Evolutionary conservation across 2,113 vertebrate species (phyloP).

Genomic region (Dasyornis broadbenti): DNA sequence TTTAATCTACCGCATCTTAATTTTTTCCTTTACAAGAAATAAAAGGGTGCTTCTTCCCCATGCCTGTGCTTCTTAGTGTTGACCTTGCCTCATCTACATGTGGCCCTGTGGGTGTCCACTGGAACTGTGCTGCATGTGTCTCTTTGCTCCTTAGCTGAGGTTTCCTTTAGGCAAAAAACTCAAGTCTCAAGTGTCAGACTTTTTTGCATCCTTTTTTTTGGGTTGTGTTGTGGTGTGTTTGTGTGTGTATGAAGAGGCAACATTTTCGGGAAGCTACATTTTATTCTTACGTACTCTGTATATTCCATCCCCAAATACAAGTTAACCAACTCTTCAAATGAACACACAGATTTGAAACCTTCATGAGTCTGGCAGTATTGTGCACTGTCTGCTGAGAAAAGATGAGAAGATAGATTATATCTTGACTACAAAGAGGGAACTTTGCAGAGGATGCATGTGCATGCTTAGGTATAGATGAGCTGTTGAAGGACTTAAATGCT

Average conservation of each 20-base stretch:
- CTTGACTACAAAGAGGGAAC: neutral
- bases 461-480: neutral
- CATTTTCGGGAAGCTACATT: neutral
- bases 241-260: neutral
- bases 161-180: neutral
- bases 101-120: accelerated
- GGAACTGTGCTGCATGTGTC: neutral
- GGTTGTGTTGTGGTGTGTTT: neutral
- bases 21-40: neutral
- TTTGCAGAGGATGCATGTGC: neutral
- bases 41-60: accelerated
- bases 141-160: neutral
- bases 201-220: neutral
- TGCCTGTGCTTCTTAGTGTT: neutral
- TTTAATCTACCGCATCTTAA: neutral
- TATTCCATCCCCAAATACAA: neutral
- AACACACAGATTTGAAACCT: neutral
- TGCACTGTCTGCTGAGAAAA: neutral
- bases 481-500: neutral
- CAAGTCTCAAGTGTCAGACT: accelerated
- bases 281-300: neutral
- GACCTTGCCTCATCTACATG: neutral
- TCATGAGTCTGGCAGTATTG: neutral
- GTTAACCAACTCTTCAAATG: neutral
- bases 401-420: accelerated